Evolutionary conservation across 2,888 invertebrate genomes (phyloP).

Genomic region (Macrophya alboannulata): DNA sequence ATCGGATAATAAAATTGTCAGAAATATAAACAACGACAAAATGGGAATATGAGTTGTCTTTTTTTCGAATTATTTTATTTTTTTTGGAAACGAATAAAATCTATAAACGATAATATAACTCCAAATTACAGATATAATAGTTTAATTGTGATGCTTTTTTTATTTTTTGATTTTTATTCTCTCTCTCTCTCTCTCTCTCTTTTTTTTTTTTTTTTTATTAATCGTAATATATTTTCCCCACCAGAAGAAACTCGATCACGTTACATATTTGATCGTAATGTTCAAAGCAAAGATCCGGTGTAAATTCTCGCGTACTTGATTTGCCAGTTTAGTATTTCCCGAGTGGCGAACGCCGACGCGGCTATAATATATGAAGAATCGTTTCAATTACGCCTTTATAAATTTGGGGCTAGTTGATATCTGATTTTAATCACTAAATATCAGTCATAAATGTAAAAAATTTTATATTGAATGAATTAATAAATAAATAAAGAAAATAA

Average conservation of each 20-base stretch:
- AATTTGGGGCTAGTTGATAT: neutral
- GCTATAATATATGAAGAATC: neutral
- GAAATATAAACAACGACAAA: neutral
- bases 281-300: neutral
- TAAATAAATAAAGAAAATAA: neutral
- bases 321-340: slow-evolving; percentile 18
- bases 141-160: no score
- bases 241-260: neutral
- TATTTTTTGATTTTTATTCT: neutral
- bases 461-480: neutral
- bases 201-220: neutral
- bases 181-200: neutral
- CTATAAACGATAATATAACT: neutral
- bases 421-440: no score
- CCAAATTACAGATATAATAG: neutral
- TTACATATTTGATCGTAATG: slow-evolving; percentile 15
- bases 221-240: neutral
- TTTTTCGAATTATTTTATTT: neutral
- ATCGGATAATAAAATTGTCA: no score
- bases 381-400: neutral
- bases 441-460: neutral
- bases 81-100: neutral
- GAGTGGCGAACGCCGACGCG: neutral
- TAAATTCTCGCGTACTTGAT: neutral
- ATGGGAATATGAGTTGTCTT: neutral